Conservation (phyloP, 2,113 vertebrate species). For the Mobula hypostoma region DNA sequence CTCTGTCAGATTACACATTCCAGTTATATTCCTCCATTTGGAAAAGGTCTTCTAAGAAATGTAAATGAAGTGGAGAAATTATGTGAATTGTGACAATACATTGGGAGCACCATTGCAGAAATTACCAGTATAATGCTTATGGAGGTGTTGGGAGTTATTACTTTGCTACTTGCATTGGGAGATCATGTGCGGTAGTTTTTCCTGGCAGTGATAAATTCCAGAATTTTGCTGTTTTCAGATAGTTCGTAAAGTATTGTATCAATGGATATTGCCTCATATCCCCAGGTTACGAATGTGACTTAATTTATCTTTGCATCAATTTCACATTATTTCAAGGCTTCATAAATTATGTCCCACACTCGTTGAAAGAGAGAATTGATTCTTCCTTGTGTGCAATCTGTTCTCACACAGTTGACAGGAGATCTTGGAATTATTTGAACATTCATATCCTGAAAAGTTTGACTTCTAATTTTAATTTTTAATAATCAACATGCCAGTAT, state of each 20-base stretch:
- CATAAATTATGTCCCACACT: not conserved
- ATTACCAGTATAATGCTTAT: no score
- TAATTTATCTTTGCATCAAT: slow-evolving; percentile 24
- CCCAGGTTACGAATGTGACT: not conserved
- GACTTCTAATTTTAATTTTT: not conserved
- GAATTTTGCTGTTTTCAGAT: not conserved
- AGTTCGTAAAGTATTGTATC: not conserved
- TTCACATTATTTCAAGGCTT: slow-evolving; percentile 27
- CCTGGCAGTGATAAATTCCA: not conserved
- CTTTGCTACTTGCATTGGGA: not conserved
- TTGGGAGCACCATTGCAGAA: no score
- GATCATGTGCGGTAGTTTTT: not conserved
- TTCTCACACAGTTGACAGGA: slow-evolving; percentile 1
- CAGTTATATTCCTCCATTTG: not conserved
- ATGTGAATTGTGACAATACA: no score
- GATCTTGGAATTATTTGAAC: not conserved
- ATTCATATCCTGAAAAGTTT: not conserved
- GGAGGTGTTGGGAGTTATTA: no score
- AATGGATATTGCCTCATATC: not conserved
- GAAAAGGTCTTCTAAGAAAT: not conserved
- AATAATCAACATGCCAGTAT: not conserved
- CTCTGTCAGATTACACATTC: not conserved
- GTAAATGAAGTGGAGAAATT: no score
- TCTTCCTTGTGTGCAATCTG: not conserved
- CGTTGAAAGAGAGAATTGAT: slow-evolving; percentile 7